These are phyloP conservation scores for Onchidella celtica DNA, from an alignment of 2,888 invertebrate species.

Conservation along the genomic window DNA sequence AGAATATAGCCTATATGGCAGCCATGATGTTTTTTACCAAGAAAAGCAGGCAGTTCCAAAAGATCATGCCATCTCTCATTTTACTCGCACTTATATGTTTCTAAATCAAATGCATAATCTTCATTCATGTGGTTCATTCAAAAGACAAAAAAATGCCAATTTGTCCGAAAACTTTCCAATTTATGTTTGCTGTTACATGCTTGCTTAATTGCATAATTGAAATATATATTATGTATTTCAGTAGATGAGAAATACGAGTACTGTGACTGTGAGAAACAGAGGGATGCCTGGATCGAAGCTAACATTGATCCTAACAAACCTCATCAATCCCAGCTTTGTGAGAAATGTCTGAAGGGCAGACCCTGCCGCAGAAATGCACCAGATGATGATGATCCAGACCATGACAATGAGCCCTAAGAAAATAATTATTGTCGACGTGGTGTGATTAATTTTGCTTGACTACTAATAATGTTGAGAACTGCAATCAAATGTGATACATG, in stretches of 20 bases:
- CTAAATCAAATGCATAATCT: too few species aligned
- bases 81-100: not conserved
- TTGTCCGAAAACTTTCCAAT: too few species aligned
- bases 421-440: too few species aligned
- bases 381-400: not conserved
- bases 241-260: not conserved
- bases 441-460: too few species aligned
- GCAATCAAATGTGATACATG: too few species aligned
- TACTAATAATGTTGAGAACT: too few species aligned
- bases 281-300: not conserved
- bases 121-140: too few species aligned
- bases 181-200: not conserved
- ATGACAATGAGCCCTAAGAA: slow-evolving; percentile 21
- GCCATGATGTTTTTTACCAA: too few species aligned
- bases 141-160: too few species aligned
- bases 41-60: too few species aligned
- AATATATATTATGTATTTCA: slow-evolving; percentile 5
- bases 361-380: not conserved
- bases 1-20: too few species aligned
- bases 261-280: not conserved
- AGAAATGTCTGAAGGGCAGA: not conserved
- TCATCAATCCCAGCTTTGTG: slow-evolving; percentile 3
- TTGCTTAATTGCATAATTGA: too few species aligned
- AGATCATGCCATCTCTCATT: not conserved
- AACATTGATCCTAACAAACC: not conserved